A percentile compares a stretch with the other conserved stretches of the same genome.
Conservation (phyloP, 2,113 vertebrate genomes). For the Solea senegalensis region DNA sequence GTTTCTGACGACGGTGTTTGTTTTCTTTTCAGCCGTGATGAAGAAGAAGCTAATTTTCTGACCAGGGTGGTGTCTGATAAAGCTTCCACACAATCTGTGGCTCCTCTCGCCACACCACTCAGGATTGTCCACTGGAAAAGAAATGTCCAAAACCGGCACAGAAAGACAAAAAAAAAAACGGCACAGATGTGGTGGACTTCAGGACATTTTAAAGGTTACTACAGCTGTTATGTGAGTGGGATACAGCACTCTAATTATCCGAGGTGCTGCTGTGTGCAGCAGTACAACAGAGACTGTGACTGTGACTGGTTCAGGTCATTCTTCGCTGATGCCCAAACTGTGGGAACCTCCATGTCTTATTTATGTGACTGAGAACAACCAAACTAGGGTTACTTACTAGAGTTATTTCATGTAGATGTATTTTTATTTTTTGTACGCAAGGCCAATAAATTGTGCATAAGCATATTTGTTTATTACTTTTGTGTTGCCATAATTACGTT, state of each 20-base stretch:
- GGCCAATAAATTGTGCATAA: conserved; percentile 73
- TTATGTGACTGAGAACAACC: conserved; percentile 54
- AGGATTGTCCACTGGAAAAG: conserved; percentile 31
- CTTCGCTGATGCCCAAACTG: conserved; percentile 48
- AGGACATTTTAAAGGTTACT: conserved; percentile 36
- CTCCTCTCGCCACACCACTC: conserved; percentile 31
- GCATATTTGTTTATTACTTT: not conserved
- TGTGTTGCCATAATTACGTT: not conserved
- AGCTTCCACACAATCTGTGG: conserved; percentile 20
- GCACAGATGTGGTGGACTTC: conserved; percentile 4
- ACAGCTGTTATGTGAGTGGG: conserved; percentile 16
- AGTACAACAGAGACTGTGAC: conserved; percentile 10
- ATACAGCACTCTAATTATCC: conserved; percentile 11
- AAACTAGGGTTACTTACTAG: not conserved
- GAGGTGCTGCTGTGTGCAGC: conserved; percentile 33
- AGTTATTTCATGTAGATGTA: conserved; percentile 56
- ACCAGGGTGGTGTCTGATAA: conserved; percentile 31
- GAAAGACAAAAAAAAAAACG: not conserved
- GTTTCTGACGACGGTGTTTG: conserved; percentile 3
- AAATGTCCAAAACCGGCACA: not conserved
- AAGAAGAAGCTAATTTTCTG: conserved; percentile 85
- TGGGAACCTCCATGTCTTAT: conserved; percentile 45
- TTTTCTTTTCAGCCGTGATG: conserved; percentile 75
- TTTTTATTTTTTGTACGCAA: conserved; percentile 68
- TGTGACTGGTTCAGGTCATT: conserved; percentile 30